Percentiles rank a stretch among this genome's conserved stretches.
Conservation (phyloP, 2,113 vertebrate species). For the Sinocyclocheilus anshuiensis region DNA sequence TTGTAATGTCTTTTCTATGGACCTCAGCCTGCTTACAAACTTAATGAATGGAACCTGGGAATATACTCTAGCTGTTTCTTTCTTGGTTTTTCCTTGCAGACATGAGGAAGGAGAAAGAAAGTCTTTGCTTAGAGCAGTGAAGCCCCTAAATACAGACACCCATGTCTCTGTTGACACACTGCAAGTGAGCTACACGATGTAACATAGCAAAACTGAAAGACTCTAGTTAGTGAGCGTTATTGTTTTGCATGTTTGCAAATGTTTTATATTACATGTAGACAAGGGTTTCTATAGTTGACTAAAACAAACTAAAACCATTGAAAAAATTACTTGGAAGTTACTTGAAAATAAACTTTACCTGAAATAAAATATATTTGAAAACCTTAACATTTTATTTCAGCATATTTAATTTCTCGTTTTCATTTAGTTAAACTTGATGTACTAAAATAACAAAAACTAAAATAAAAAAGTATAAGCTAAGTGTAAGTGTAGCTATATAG, state of each 20-base stretch:
- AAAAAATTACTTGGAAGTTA: background rate
- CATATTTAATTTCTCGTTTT: background rate
- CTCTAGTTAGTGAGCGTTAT: background rate
- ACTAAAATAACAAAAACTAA: background rate
- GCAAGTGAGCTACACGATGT: background rate
- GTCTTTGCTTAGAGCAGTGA: background rate
- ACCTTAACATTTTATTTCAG: background rate
- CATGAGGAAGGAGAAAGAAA: background rate
- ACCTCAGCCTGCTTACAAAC: background rate
- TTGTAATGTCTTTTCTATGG: background rate
- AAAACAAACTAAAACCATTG: background rate
- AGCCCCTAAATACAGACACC: background rate
- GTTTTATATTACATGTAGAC: background rate
- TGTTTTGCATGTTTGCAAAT: background rate
- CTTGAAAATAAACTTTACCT: background rate
- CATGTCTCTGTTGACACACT: background rate
- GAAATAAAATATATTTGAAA: background rate
- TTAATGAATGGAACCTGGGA: background rate
- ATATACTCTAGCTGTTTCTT: constrained; percentile 10
- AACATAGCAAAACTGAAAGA: background rate
- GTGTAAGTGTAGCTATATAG: background rate
- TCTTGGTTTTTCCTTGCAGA: background rate
- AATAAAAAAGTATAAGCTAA: background rate
- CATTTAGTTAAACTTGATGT: background rate
- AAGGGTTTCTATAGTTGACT: background rate